A percentile compares a stretch with the other conserved stretches of the same genome.
Evolutionary conservation across 2,888 invertebrate species (phyloP).

Genomic region (Melinopterus prodromus): DNA sequence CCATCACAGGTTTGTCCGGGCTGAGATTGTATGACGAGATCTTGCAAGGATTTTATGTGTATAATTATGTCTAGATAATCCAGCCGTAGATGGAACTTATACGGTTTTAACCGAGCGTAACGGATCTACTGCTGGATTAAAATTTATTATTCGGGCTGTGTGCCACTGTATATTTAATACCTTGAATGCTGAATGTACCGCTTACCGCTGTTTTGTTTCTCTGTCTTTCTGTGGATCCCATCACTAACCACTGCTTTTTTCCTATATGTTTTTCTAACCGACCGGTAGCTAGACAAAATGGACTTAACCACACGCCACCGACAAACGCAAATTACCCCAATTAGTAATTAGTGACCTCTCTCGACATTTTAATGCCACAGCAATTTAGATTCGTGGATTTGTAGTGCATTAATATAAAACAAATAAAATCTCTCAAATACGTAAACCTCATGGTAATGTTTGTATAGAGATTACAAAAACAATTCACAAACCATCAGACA

Average conservation of each 20-base stretch:
- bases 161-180: constrained; percentile 16
- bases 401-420: too few species aligned
- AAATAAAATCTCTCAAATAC: too few species aligned
- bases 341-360: background rate
- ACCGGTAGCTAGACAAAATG: constrained; percentile 42
- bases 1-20: constrained; percentile 98
- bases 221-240: constrained; percentile 31
- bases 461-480: too few species aligned
- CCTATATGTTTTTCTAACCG: constrained; percentile 42
- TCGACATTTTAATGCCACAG: background rate
- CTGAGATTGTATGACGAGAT: constrained; percentile 35
- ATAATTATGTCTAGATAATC: too few species aligned
- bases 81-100: too few species aligned
- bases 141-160: constrained; percentile 1
- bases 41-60: constrained; percentile 32
- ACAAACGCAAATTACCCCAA: background rate
- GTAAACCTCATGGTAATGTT: too few species aligned
- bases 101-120: too few species aligned
- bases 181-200: constrained; percentile 53
- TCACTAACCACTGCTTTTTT: constrained; percentile 41
- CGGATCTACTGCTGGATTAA: background rate
- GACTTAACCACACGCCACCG: constrained; percentile 39
- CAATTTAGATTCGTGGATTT: too few species aligned
- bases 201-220: constrained; percentile 47
- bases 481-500: too few species aligned